Percentiles rank a stretch among this genome's conserved stretches.
Evolutionary conservation across 2,113 vertebrate genomes (phyloP).

Genomic region (Climacteris rufus): DNA sequence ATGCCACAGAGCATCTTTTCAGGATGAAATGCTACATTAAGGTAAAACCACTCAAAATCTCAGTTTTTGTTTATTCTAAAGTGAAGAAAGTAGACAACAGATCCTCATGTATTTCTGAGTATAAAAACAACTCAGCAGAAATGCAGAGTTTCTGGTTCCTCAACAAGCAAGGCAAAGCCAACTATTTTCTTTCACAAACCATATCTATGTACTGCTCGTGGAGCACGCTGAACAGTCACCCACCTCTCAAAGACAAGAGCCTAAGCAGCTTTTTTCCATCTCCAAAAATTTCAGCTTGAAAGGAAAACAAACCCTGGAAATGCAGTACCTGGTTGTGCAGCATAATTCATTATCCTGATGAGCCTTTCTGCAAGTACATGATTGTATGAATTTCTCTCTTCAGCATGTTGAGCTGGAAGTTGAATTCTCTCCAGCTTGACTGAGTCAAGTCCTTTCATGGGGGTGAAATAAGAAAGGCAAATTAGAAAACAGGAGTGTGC

Average conservation of each 20-base stretch:
- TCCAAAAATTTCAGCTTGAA: background rate
- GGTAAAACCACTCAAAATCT: background rate
- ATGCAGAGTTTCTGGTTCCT: background rate
- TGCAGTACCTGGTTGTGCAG: slow-evolving; percentile 85
- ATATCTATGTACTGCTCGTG: background rate
- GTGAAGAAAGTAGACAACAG: background rate
- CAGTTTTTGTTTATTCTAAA: background rate
- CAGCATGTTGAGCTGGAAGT: slow-evolving; percentile 79
- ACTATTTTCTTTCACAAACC: background rate
- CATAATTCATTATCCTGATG: slow-evolving; percentile 92
- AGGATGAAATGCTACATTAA: background rate
- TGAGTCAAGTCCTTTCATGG: slow-evolving; percentile 83
- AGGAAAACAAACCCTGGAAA: background rate
- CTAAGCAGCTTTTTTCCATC: background rate
- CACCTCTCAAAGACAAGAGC: background rate
- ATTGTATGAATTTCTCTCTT: slow-evolving; percentile 86
- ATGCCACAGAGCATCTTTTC: background rate
- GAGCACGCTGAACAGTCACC: rapidly evolving
- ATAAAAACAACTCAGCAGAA: background rate
- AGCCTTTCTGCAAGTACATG: slow-evolving; percentile 89
- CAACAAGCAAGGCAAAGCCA: background rate
- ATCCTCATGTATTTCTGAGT: background rate
- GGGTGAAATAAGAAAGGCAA: background rate
- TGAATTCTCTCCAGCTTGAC: slow-evolving; percentile 89
- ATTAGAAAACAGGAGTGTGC: background rate